phyloP scores from a whole-genome alignment of 2,113 vertebrate species.

The Pheucticus melanocephalus region DNA sequence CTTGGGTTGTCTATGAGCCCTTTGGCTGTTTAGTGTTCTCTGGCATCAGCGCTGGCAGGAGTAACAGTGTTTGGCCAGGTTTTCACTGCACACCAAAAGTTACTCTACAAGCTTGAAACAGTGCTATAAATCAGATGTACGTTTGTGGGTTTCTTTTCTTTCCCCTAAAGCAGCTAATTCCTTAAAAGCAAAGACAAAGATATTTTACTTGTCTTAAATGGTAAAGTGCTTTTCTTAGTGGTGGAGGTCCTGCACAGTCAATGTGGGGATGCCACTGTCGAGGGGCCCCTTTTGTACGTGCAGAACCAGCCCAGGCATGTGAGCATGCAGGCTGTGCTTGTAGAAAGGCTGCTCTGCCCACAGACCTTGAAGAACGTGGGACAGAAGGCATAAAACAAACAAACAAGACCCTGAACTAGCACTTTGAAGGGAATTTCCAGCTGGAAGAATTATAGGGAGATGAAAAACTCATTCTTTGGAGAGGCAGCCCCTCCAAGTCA shows the following conservation, averaged over 20 bases:
- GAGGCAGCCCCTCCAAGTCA: background rate
- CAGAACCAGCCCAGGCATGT: background rate
- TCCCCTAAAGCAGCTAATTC: background rate
- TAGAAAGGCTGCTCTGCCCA: background rate
- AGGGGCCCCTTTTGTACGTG: background rate
- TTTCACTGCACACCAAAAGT: background rate
- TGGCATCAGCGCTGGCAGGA: background rate
- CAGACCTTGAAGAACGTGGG: background rate
- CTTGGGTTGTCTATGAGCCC: background rate
- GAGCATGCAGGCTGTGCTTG: background rate
- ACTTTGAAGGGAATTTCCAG: background rate
- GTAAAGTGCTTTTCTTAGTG: background rate
- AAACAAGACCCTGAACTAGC: background rate
- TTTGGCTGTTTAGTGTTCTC: background rate
- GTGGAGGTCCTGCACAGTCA: background rate
- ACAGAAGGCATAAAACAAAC: background rate
- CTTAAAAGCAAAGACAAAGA: background rate
- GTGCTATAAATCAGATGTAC: background rate
- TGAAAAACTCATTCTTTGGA: background rate
- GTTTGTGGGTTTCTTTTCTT: background rate
- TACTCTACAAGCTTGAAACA: background rate
- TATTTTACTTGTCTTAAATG: background rate
- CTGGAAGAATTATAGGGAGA: background rate
- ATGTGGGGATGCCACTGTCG: accelerated
- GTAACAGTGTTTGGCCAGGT: background rate